Base-by-base conservation (phyloP, 2,113 vertebrate genomes). In the Lucifuga dentata region DNA sequence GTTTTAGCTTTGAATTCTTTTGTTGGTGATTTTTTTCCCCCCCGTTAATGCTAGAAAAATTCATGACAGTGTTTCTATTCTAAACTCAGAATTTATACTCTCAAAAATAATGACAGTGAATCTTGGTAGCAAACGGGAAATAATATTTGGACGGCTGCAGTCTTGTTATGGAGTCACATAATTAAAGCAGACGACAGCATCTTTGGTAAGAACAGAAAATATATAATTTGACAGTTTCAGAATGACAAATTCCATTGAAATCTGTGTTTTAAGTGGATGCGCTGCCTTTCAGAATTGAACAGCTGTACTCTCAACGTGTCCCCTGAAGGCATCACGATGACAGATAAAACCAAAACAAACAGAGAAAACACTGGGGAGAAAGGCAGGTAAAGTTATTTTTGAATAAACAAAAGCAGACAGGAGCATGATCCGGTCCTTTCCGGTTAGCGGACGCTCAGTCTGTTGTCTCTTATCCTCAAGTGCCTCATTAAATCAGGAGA, bases 401-500 rank as follows among this genome's bases (percentile, higher is more conserved):
- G 52, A 77, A 77, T 56, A 68, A 84, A 74, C 69, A 72, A 68
- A 71, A 7, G 3, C 65, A 46, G 56, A 70, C 59, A 48, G 43
- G 56, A 81, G 70, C 2, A 24, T 10, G 46, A 45, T 70, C 38
- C 5, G 65, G 65, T 65, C 53, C 21, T 59, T 61, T 65, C 67
- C 0, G 55, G 55, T 72, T 52, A 23, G 72, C 0, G 49, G 61
- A 68, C 72, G 3, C 56, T 83, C 55, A 6, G 33, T 49, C 69
- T 46, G 50, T 60, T 39, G 77, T 72, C 46, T 58, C 32, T 39
- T 29, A 38, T 83, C 86, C 79, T 76, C 77, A 48, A 45, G 80
- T 23, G 16, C 62, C 70, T 46, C 68, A 73, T 80, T 84, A 84
- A 82, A 17, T 50, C 74, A 16, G 61, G n/a, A 62, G 5, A 17